Conservation (phyloP, 2,797 vertebrate genomes). For the Hippopotamyrus pictus region DNA sequence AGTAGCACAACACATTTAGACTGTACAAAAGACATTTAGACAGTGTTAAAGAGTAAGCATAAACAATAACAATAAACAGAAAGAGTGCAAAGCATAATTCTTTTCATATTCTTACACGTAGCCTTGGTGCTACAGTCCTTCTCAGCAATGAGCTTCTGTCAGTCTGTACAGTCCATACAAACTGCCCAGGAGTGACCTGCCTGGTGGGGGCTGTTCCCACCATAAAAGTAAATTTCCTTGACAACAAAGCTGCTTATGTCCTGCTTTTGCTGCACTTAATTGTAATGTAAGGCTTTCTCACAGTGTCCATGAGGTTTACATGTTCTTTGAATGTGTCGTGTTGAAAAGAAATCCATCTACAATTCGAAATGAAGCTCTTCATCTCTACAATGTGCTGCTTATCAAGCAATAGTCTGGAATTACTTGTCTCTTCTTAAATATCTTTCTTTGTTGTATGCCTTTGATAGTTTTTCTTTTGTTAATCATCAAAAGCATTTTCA, state of each 20-base stretch:
- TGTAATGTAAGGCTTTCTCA: constrained; percentile 30
- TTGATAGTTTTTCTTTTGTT: background rate
- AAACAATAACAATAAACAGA: background rate
- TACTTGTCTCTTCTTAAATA: background rate
- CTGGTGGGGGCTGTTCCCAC: constrained; percentile 49
- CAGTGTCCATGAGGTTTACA: constrained; percentile 48
- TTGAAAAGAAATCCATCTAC: constrained; percentile 52
- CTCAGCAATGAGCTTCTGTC: constrained; percentile 64
- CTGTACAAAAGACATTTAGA: background rate
- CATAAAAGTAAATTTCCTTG: constrained; percentile 34
- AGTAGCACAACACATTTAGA: background rate
- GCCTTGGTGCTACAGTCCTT: constrained; percentile 39
- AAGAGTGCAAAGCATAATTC: background rate
- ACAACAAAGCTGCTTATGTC: constrained; percentile 41
- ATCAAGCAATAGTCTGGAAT: constrained; percentile 8
- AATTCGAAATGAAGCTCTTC: constrained; percentile 46
- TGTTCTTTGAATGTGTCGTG: constrained; percentile 56
- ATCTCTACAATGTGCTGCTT: constrained; percentile 22
- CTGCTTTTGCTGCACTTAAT: constrained; percentile 24
- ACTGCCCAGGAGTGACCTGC: constrained; percentile 41
- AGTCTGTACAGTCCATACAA: constrained; percentile 56
- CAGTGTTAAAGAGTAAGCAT: background rate
- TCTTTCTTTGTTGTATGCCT: background rate
- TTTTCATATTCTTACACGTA: constrained; percentile 37
- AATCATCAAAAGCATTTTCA: background rate